Evolutionary conservation across 2,113 vertebrate species (phyloP).

Genomic region (Anguilla rostrata): DNA sequence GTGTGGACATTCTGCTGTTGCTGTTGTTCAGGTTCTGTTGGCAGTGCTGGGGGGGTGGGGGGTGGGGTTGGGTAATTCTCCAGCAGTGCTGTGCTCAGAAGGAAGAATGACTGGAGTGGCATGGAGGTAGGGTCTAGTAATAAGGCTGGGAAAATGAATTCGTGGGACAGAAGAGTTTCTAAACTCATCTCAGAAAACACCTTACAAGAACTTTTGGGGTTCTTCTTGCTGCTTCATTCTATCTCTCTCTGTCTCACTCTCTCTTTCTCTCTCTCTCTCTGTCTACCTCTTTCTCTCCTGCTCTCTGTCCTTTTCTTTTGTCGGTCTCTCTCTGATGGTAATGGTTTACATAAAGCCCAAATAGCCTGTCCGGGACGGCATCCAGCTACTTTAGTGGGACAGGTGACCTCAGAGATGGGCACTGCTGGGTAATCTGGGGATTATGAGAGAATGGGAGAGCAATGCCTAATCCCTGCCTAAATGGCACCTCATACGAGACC

Average conservation of each 20-base stretch:
- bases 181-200: not conserved
- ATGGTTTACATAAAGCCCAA: not conserved
- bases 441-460: not conserved
- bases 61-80: not conserved
- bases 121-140: not conserved
- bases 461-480: not conserved
- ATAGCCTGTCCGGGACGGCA: not conserved
- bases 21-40: too few species aligned
- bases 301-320: not conserved
- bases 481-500: not conserved
- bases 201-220: not conserved
- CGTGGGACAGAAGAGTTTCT: not conserved
- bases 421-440: not conserved
- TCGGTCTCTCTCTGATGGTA: not conserved
- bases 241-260: not conserved
- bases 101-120: not conserved
- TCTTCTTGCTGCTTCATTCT: not conserved
- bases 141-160: not conserved
- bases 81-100: not conserved
- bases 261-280: not conserved
- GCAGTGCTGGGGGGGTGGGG: not conserved
- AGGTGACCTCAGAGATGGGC: conserved; percentile 3
- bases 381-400: not conserved
- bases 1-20: not conserved
- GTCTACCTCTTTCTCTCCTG: not conserved